These are phyloP conservation scores for Asarcornis scutulata DNA, from an alignment of 2,113 vertebrate genomes.

Conservation along the genomic window DNA sequence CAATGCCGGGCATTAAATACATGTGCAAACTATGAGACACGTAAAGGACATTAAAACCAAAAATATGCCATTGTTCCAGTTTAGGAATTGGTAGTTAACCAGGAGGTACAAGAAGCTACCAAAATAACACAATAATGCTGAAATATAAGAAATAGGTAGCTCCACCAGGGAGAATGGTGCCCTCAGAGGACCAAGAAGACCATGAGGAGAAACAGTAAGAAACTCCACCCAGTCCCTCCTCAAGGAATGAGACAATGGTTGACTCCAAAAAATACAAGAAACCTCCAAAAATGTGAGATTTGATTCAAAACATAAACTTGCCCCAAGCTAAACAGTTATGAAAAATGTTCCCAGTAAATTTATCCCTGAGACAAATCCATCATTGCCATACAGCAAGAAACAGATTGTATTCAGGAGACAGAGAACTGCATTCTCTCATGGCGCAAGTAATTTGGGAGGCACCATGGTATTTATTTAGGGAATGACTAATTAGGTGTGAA, in stretches of 20 bases:
- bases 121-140: background rate
- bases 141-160: background rate
- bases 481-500: constrained; percentile 56
- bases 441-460: background rate
- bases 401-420: background rate
- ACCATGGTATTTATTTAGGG: constrained; percentile 23
- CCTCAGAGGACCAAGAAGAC: background rate
- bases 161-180: background rate
- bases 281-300: background rate
- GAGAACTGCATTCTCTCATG: background rate
- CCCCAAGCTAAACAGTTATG: constrained; percentile 2
- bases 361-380: constrained; percentile 19
- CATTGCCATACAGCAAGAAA: background rate
- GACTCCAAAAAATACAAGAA: background rate
- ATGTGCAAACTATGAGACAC: background rate
- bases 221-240: background rate
- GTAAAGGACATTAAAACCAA: background rate
- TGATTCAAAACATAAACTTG: constrained; percentile 25
- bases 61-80: background rate
- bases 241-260: background rate
- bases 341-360: constrained; percentile 27
- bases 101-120: background rate
- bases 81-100: background rate
- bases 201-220: background rate
- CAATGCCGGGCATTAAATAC: background rate